Base-by-base conservation (phyloP, 2,797 vertebrate genomes). In the Mallotus villosus region DNA sequence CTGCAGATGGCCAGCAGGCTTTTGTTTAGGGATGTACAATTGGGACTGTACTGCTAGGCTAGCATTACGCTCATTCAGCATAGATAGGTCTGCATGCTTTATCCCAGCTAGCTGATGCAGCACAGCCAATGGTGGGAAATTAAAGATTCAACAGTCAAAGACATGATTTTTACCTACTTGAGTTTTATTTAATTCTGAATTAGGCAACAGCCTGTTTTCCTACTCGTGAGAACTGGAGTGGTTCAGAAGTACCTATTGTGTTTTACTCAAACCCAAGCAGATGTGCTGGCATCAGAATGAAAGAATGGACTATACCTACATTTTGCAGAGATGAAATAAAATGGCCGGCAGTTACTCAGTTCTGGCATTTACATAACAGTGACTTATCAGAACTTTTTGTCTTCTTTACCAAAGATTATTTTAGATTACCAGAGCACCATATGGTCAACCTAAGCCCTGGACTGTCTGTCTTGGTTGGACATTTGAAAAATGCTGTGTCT, bases 1-100 rank as follows among this genome's bases (percentile, higher is more conserved):
- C 12, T 71, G 78, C 84, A 82, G 81, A 85, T 81, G 79, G 74
- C 71, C 60, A n/a, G 68, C 24, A 46, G 59, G 46, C 55, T 71
- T 68, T 71, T 83, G 63, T 72, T 77, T 73, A 21, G 16, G 46
- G 37, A 29, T 70, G 67, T 62, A 64, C 72, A 76, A 71, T 74
- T 61, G 61, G 58, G 75, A 77, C 66, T 78, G 74, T 77, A 78
- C 66, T 46, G 57, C 37, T 34, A 69, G 49, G 16, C 17, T 68
- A 57, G 27, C 19, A 27, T 51, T 73, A 68, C 69, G 27, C 17
- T 25, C 61, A 69, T 78, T 71, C 72, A 74, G 29, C 32, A 22
- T 46, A 25, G 22, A 29, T n/a, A 46, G 11, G 32, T 55, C 71
- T 24, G 14, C 46, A 29, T n/a, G 41, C 57, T 25, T 55, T 49